Evolutionary conservation across 1,140 invertebrate species (phyloP).

Genomic region (Pseudomyrmex flavicornis): DNA sequence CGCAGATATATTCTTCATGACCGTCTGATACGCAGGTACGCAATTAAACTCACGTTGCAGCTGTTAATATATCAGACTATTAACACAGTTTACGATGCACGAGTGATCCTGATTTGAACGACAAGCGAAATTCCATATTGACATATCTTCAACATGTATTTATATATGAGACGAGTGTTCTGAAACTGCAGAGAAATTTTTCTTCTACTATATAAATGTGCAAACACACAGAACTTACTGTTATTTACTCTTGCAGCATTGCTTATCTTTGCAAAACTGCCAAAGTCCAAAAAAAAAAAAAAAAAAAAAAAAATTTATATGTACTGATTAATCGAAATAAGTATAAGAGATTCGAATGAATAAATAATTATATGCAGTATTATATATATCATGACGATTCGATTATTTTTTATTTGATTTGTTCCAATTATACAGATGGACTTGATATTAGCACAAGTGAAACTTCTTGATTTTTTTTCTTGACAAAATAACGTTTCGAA

Average conservation of each 20-base stretch:
- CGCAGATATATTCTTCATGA: background rate
- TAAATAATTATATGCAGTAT: background rate
- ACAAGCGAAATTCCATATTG: background rate
- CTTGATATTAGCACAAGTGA: constrained; percentile 39
- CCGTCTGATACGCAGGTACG: background rate
- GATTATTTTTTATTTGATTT: background rate
- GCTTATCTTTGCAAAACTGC: background rate
- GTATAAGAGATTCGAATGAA: background rate
- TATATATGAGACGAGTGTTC: too few relatives aligned
- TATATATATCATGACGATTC: background rate
- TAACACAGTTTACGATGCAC: background rate
- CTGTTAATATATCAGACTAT: constrained; percentile 2
- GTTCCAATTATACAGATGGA: background rate
- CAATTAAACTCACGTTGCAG: constrained; percentile 9
- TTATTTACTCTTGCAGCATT: background rate
- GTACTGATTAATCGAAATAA: background rate
- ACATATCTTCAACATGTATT: too few relatives aligned
- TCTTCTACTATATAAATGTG: background rate
- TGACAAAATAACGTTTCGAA: background rate
- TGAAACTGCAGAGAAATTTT: background rate
- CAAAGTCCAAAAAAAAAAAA: background rate
- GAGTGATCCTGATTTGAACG: background rate
- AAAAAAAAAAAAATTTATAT: background rate
- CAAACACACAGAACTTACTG: background rate
- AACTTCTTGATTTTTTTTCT: background rate